These are phyloP conservation scores for Protonemura montana DNA, from an alignment of 2,888 invertebrate genomes.

Conservation along the genomic window DNA sequence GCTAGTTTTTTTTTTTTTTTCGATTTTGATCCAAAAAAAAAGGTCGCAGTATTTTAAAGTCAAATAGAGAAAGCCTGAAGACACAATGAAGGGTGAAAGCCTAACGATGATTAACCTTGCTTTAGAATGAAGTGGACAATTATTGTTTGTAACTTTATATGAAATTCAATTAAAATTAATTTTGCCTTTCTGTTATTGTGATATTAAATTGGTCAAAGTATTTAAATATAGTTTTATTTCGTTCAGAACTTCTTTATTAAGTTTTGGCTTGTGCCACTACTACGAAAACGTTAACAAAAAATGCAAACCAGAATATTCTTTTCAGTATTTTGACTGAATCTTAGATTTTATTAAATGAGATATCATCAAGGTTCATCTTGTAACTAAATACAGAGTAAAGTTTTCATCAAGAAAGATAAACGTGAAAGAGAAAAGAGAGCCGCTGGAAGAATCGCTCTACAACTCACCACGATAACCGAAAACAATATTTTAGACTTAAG, in stretches of 20 bases:
- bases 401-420: conserved; percentile 29
- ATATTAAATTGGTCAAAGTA: no score
- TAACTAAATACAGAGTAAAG: conserved; percentile 23
- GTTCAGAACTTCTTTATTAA: no score
- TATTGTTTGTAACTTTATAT: no score
- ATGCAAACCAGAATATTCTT: no score
- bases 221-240: no score
- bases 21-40: conserved; percentile 20
- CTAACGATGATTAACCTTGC: conserved; percentile 29
- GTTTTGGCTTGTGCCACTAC: no score
- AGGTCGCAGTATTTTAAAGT: conserved; percentile 16
- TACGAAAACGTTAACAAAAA: no score
- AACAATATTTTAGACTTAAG: conserved; percentile 95
- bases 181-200: no score
- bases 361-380: not conserved
- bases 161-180: no score
- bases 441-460: conserved; percentile 16
- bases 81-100: conserved; percentile 15
- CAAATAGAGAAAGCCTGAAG: conserved; percentile 40
- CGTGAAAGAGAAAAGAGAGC: conserved; percentile 23
- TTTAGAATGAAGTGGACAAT: not conserved
- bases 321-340: no score
- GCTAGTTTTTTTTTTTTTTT: not conserved
- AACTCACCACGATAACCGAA: conserved; percentile 91
- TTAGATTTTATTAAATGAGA: no score